Evolutionary conservation across 2,888 invertebrate species (phyloP), one percentile per base, ranked within the genome.

Genomic region (Tridacna crocea): DNA sequence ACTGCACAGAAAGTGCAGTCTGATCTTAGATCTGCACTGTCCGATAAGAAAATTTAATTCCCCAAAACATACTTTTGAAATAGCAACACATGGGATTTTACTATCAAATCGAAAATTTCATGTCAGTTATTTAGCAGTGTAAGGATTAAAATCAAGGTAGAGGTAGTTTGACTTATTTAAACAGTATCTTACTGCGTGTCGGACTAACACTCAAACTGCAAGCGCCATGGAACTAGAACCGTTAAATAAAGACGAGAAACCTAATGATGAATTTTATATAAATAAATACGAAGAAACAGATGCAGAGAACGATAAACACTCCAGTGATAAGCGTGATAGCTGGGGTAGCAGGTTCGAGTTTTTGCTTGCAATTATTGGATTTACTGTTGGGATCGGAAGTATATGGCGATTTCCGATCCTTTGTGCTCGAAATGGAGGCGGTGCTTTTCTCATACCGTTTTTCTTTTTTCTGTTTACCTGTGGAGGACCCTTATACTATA

Each of bases 371-470:
- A 78, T 85, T 15, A 77, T 81, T 6, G 85, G 85, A 17, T 85
- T 68, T 68, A 83, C 85, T n/a, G 83, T 85, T 0, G 85, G 85
- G 0, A 79, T 85, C 17, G 85, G 85, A 19, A 83, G 81, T 51
- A 79, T 85, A 11, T 85, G 83, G 85, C 55, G 85, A 19, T 85
- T 85, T 70, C 85, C 83, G 10, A 81, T 79, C n/a, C 63, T 79
- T 12, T 85, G 85, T 51, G 81, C 81, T 10, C 76, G 79, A 60
- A 83, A 85, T 72, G 85, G 85, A 12, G 85, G 85, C 8, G 84
- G 84, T 13, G 87, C 87, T 12, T 87, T 87, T 58, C 76, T 87
- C 6, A 87, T 87, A n/a, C 87, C 87, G 15, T 87, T 83, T 60
- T 75, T 87, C 72, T 82, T 85, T 63, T 85, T 87, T 72, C 75